Conservation (phyloP, 2,113 vertebrate species). For the Labeo catla region DNA sequence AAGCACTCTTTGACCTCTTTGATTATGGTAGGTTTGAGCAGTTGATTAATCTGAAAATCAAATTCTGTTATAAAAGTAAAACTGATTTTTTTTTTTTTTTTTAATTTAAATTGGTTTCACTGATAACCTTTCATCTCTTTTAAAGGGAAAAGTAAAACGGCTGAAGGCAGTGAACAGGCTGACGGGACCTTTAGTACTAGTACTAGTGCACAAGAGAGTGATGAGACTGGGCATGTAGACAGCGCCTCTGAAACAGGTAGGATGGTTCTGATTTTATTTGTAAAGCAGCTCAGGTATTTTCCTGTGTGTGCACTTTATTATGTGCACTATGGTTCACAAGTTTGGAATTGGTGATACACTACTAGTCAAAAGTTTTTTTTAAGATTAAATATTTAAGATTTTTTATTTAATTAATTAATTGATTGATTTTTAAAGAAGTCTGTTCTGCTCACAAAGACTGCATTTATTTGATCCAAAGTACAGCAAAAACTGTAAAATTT, state of each 20-base stretch:
- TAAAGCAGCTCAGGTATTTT: neutral
- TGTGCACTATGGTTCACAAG: too few species aligned
- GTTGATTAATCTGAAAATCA: neutral
- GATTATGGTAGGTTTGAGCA: constrained; percentile 82
- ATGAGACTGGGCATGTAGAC: constrained; percentile 69
- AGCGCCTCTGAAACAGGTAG: constrained; percentile 75
- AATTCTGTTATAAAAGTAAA: neutral
- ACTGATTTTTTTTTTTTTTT: neutral
- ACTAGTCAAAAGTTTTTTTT: too few species aligned
- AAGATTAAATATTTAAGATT: too few species aligned
- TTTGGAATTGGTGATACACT: too few species aligned
- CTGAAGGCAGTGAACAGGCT: constrained; percentile 75
- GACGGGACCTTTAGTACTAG: constrained; percentile 71
- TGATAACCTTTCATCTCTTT: constrained; percentile 11
- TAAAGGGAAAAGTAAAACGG: constrained; percentile 83
- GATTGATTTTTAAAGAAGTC: too few species aligned
- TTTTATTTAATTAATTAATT: too few species aligned
- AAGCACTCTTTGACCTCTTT: constrained; percentile 96
- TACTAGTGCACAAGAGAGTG: constrained; percentile 69
- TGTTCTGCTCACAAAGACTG: too few species aligned
- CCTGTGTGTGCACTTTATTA: too few species aligned
- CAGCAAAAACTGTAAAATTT: too few species aligned
- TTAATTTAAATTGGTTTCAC: too few species aligned
- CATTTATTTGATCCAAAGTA: too few species aligned
- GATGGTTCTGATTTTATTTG: constrained; percentile 54